A percentile compares a stretch with the other conserved stretches of the same genome.
Evolutionary conservation across 1,140 invertebrate species (phyloP).

Genomic region (Cephus cinctus): DNA sequence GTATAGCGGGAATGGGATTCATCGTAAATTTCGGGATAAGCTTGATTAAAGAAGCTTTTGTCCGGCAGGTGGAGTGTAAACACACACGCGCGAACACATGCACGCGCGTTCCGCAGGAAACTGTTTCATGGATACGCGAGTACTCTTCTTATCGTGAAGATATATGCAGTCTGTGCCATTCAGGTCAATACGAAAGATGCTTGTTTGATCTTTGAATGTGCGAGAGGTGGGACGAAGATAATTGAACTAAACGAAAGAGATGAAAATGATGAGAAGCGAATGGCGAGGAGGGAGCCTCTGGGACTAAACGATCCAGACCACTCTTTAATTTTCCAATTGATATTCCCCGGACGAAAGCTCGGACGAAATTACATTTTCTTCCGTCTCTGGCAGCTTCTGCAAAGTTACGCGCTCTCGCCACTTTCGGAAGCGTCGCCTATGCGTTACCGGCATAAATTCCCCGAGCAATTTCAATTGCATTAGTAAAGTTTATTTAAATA

Average conservation of each 20-base stretch:
- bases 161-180: too few relatives aligned
- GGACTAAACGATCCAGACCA: slow-evolving; percentile 25
- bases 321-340: slow-evolving; percentile 44
- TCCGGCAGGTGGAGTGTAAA: too few relatives aligned
- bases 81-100: too few relatives aligned
- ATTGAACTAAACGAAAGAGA: slow-evolving; percentile 2
- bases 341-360: slow-evolving; percentile 28
- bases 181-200: too few relatives aligned
- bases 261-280: slow-evolving; percentile 1
- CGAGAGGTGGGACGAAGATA: slow-evolving; percentile 1
- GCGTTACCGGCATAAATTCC: slow-evolving; percentile 13
- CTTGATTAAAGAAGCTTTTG: slow-evolving; percentile 4
- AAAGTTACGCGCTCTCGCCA: slow-evolving; percentile 6
- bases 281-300: not conserved
- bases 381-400: not conserved
- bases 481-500: slow-evolving; percentile 41
- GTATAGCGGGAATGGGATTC: not conserved
- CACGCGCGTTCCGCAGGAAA: too few relatives aligned
- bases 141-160: too few relatives aligned
- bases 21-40: slow-evolving; percentile 3
- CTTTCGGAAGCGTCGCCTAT: slow-evolving; percentile 11
- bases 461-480: slow-evolving; percentile 38
- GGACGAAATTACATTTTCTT: slow-evolving; percentile 3
- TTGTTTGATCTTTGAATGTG: too few relatives aligned
- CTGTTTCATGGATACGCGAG: too few relatives aligned